Conservation (phyloP, 2,113 vertebrate genomes). For the Paraplagusia blochii region DNA sequence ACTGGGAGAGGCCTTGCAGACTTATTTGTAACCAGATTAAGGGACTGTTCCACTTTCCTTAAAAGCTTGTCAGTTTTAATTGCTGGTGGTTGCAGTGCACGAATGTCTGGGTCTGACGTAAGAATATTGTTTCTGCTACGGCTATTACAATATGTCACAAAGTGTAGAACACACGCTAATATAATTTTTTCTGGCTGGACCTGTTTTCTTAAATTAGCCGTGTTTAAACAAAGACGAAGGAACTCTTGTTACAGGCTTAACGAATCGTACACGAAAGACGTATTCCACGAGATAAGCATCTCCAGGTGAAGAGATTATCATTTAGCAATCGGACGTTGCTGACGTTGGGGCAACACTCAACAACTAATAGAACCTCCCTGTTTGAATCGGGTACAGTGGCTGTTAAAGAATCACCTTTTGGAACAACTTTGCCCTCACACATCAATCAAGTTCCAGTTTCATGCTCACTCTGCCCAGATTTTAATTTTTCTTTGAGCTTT, state of each 20-base stretch:
- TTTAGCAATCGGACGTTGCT: constrained; percentile 61
- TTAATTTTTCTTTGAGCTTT: constrained; percentile 68
- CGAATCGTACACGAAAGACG: constrained; percentile 46
- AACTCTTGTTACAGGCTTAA: constrained; percentile 46
- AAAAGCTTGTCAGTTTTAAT: constrained; percentile 13
- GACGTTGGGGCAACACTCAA: constrained; percentile 58
- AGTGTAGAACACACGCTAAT: constrained; percentile 4
- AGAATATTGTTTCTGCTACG: constrained; percentile 23
- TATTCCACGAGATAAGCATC: constrained; percentile 37
- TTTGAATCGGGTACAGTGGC: constrained; percentile 56
- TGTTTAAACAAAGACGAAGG: constrained; percentile 44
- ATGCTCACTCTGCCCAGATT: constrained; percentile 44
- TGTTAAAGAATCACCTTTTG: constrained; percentile 77
- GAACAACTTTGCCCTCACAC: constrained; percentile 40
- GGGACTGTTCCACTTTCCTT: constrained; percentile 12
- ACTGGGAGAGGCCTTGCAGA: not conserved
- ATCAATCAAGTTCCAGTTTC: constrained; percentile 69
- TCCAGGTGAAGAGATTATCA: constrained; percentile 60
- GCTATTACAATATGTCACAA: constrained; percentile 17
- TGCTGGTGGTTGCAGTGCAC: not conserved
- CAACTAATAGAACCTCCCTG: constrained; percentile 59
- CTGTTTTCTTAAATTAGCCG: constrained; percentile 39
- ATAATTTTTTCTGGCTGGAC: constrained; percentile 22
- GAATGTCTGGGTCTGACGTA: constrained; percentile 23
- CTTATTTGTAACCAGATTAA: constrained; percentile 5